Evolutionary conservation across 2,797 vertebrate genomes (phyloP), one percentile per base, ranked within the genome.

Genomic region (Setipinna tenuifilis): DNA sequence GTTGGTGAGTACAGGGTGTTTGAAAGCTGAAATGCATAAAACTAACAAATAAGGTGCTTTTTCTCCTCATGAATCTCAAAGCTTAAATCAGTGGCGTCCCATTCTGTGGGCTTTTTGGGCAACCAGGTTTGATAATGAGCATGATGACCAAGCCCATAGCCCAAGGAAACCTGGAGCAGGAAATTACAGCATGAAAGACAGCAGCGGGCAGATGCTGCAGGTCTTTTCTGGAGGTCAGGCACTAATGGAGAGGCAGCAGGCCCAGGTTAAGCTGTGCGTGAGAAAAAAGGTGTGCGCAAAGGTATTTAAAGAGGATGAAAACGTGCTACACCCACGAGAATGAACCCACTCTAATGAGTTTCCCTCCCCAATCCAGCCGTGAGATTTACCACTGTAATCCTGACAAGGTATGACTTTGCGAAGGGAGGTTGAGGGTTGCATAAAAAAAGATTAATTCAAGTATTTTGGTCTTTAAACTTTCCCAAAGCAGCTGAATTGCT

Each of bases 261-360:
- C 82, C 86, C 83, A 87, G 90, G 91, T 93, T 93, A 93, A 93
- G 91, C 87, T 88, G 90, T 23, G 31, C 50, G 48, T 78, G 83
- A 57, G 50, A 54, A 91, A 93, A 90, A 90, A 85, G 86, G 87
- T 86, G 88, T 88, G 90, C 85, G 88, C 81, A 86, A 91, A 92
- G 92, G 91, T 91, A 91, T 93, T 93, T 94, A 93, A 94, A 93
- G 91, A 94, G 93, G 88, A 91, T 89, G 86, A 90, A 93, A 90
- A 87, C 2, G 41, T 87, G 87, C 9, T 88, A 90, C 85, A 90
- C 92, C 89, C 90, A 86, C 87, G 90, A 91, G 90, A 85, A 90
- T 86, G 81, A 89, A 85, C 85, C 84, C 65, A 44, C 82, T 83
- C 87, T 92, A 91, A 93, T 91, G 89, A 89, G 87, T 91, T 89